phyloP scores from a whole-genome alignment of 2,113 vertebrate genomes.

The Chelonoidis abingdonii region DNA sequence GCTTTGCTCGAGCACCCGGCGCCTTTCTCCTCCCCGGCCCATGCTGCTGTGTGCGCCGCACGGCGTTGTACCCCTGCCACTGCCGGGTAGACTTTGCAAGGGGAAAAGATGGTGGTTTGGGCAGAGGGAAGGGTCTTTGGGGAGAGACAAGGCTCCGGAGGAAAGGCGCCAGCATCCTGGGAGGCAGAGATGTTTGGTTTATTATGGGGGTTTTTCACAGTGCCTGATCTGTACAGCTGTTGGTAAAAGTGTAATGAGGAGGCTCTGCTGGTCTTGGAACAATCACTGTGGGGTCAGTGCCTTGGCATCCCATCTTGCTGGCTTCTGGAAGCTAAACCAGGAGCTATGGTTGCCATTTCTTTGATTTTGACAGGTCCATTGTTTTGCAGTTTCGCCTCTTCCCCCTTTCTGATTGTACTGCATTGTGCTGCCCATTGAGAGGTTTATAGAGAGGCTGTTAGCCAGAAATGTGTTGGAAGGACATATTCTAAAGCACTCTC shows the following conservation, averaged over 20 bases:
- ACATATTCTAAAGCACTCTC: background rate
- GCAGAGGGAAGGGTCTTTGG: too few relatives aligned
- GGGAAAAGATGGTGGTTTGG: background rate
- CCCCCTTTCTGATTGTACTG: fast-evolving
- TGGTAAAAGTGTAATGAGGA: background rate
- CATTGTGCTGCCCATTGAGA: background rate
- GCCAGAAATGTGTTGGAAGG: background rate
- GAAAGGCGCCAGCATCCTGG: background rate
- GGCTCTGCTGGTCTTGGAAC: background rate
- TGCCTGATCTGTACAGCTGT: background rate
- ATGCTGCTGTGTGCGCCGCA: fast-evolving
- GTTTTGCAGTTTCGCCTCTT: background rate
- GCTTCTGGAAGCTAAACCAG: background rate
- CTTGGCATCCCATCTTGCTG: background rate
- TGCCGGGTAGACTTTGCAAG: background rate
- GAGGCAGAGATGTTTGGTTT: background rate
- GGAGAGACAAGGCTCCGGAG: background rate
- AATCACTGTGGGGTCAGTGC: background rate
- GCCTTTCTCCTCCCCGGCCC: too few relatives aligned
- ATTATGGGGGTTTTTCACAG: background rate
- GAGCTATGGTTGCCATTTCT: background rate
- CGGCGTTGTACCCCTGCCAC: background rate
- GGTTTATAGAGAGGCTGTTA: background rate
- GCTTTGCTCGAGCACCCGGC: background rate
- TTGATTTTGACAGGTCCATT: conserved; percentile 17